These are phyloP conservation scores for Kuschelorhynchus macadamiae DNA, from an alignment of 2,888 invertebrate genomes.

Conservation along the genomic window DNA sequence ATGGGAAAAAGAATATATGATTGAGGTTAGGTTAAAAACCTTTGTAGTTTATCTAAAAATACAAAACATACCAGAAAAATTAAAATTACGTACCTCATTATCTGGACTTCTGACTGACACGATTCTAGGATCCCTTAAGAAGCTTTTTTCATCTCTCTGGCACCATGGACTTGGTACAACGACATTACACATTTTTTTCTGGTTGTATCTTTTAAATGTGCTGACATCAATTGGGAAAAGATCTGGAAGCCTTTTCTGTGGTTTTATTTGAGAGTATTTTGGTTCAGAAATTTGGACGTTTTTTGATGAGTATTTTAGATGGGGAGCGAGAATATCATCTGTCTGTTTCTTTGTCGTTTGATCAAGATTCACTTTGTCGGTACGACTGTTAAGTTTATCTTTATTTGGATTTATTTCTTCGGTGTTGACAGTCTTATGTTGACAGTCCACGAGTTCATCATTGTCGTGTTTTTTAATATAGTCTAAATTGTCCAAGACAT, in stretches of 20 bases:
- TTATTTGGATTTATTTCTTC: background rate
- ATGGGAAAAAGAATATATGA: too few relatives aligned
- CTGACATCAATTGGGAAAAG: slow-evolving; percentile 60
- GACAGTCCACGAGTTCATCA: background rate
- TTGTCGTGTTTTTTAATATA: slow-evolving; percentile 19
- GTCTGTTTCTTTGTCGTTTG: background rate
- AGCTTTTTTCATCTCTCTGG: slow-evolving; percentile 64
- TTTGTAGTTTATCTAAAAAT: too few relatives aligned
- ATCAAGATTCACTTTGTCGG: background rate
- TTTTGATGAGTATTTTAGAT: background rate
- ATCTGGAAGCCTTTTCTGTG: slow-evolving; percentile 60
- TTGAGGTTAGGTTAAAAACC: too few relatives aligned
- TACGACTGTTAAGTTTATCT: background rate
- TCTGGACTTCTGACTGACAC: slow-evolving; percentile 44
- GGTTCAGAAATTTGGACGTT: background rate
- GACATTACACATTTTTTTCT: slow-evolving; percentile 69
- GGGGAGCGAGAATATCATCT: background rate
- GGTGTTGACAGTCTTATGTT: background rate
- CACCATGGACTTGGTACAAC: slow-evolving; percentile 75
- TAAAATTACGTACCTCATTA: slow-evolving; percentile 39
- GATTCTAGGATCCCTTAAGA: slow-evolving; percentile 64
- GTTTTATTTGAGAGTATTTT: slow-evolving; percentile 35
- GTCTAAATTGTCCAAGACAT: slow-evolving; percentile 1
- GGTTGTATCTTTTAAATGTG: slow-evolving; percentile 37
- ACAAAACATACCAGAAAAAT: too few relatives aligned